phyloP scores from a whole-genome alignment of 2,113 vertebrate species.

The Girardinichthys multiradiatus region DNA sequence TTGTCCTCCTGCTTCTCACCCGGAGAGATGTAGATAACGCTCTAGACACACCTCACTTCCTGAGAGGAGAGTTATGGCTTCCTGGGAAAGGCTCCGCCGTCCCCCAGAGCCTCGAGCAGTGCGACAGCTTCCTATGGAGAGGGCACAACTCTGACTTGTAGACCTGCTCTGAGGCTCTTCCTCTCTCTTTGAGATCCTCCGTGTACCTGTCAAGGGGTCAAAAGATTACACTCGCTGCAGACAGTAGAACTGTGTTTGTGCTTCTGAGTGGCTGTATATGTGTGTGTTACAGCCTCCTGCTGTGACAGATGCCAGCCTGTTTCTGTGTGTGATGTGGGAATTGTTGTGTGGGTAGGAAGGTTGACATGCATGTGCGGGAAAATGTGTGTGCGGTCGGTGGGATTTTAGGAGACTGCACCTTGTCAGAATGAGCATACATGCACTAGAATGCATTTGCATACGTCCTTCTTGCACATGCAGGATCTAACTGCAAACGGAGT shows the following conservation, averaged over 20 bases:
- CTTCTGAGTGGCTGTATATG: conserved; percentile 41
- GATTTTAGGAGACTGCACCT: conserved; percentile 45
- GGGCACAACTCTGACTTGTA: conserved; percentile 78
- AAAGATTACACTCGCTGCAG: conserved; percentile 64
- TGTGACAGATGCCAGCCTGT: conserved; percentile 78
- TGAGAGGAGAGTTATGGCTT: conserved; percentile 77
- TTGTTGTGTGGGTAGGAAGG: conserved; percentile 62
- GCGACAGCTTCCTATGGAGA: conserved; percentile 78
- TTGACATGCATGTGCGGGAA: conserved; percentile 35
- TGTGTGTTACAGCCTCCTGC: conserved; percentile 26
- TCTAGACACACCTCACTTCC: conserved; percentile 80
- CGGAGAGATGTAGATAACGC: conserved; percentile 75
- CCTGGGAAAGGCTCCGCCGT: conserved; percentile 71
- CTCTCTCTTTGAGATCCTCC: conserved; percentile 72
- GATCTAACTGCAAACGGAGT: conserved; percentile 28
- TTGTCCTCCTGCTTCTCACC: conserved; percentile 70
- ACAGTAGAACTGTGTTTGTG: conserved; percentile 63
- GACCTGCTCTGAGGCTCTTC: conserved; percentile 72
- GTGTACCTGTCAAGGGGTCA: conserved; percentile 82
- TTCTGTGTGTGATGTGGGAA: conserved; percentile 66
- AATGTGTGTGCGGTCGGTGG: conserved; percentile 24
- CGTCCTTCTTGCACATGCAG: conserved; percentile 21
- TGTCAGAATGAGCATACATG: conserved; percentile 61
- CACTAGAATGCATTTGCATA: conserved; percentile 62
- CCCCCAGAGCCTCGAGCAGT: conserved; percentile 69